These are phyloP conservation scores for Orius insidiosus DNA, from an alignment of 1,140 invertebrate genomes.

Conservation along the genomic window DNA sequence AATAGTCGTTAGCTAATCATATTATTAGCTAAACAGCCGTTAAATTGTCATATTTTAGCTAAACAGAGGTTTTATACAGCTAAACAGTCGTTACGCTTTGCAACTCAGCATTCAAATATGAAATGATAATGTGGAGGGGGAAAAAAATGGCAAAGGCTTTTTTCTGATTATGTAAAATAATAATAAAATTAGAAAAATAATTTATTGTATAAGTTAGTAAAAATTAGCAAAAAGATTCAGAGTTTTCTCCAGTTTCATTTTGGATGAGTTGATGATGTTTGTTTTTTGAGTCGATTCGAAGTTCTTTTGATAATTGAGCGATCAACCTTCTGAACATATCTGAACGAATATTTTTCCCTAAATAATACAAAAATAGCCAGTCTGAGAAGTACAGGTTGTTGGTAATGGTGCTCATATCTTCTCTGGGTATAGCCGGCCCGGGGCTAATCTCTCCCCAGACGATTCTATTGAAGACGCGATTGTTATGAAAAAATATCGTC, in stretches of 20 bases:
- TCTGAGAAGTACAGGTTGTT: slow-evolving; percentile 73
- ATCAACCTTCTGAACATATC: neutral
- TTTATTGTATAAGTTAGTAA: neutral
- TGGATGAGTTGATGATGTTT: neutral
- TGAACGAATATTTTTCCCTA: slow-evolving; percentile 75
- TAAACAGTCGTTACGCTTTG: too few relatives aligned
- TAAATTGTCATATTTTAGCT: too few relatives aligned
- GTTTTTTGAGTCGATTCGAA: neutral
- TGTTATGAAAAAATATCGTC: slow-evolving; percentile 38
- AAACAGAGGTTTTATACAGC: too few relatives aligned
- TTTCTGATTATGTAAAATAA: too few relatives aligned
- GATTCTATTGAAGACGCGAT: slow-evolving; percentile 6
- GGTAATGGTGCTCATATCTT: slow-evolving; percentile 59
- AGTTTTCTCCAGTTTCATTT: neutral
- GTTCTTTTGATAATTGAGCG: neutral
- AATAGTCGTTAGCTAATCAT: too few relatives aligned
- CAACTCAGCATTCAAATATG: too few relatives aligned
- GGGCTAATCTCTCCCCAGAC: slow-evolving; percentile 29
- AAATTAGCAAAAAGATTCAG: slow-evolving; percentile 4
- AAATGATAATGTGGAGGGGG: too few relatives aligned
- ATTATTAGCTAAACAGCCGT: too few relatives aligned
- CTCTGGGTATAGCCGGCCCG: slow-evolving; percentile 52
- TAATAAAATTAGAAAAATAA: too few relatives aligned
- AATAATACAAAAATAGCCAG: slow-evolving; percentile 82
- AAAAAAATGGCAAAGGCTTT: too few relatives aligned